Conservation (phyloP, 2,888 invertebrate genomes). For the Linyphia triangularis region DNA sequence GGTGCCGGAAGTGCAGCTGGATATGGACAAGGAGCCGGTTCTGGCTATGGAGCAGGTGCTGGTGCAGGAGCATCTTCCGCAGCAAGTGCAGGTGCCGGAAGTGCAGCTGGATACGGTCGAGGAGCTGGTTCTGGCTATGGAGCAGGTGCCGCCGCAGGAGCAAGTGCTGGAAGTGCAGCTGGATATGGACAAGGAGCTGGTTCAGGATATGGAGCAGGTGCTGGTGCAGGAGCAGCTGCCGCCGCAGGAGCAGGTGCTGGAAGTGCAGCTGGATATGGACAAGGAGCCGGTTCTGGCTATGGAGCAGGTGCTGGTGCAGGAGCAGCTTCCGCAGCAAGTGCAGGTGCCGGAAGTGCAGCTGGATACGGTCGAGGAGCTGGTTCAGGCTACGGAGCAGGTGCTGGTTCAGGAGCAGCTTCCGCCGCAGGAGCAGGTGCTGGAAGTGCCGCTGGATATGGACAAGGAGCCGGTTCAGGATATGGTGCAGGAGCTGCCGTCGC, state of each 20-base stretch:
- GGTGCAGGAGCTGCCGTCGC: neutral
- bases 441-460: neutral
- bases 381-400: neutral
- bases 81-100: neutral
- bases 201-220: neutral
- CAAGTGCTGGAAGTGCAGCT: neutral
- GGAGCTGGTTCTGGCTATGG: neutral
- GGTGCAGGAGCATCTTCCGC: neutral
- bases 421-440: neutral
- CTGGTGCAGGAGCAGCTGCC: neutral
- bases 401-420: neutral
- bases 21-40: neutral
- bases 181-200: neutral
- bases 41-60: neutral
- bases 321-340: neutral
- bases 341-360: neutral
- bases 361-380: neutral
- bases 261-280: neutral
- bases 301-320: neutral
- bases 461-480: neutral
- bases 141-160: neutral
- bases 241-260: neutral
- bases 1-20: neutral
- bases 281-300: neutral
- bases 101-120: neutral